Base-by-base conservation (phyloP, 2,888 invertebrate species). In the Andrena praecox region DNA sequence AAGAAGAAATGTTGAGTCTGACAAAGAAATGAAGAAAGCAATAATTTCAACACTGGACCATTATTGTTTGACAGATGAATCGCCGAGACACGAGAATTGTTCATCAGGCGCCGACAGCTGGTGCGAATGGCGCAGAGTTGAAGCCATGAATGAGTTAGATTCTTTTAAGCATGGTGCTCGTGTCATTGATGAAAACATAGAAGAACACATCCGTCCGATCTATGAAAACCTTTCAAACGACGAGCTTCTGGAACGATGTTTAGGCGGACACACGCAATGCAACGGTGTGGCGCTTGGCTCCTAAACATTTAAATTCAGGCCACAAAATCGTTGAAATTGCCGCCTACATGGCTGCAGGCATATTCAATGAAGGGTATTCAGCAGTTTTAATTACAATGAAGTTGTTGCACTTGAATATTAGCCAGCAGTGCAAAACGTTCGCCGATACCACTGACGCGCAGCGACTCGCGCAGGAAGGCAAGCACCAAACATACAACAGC, bases 231-330 rank as follows among this genome's bases (percentile, higher is more conserved):
- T 82, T 52, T 80, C 80, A n/a, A 35, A 20, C 42, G 42, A 69
- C 12, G 42, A 42, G 42, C 24, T 72, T 20, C 27, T 72, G 2
- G 1, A 85, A 73, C 64, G 90, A 72, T 92, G 90, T 87, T 80
- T 90, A 75, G 91, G 91, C 68, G 91, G 91, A 31, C 90, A 89
- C 75, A 91, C 87, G 5, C 27, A 92, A 92, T 77, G 84, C 89
- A 33, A 80, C 89, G 10, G 85, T 92, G 29, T 91, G 91, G 91
- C 88, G 87, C 72, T 85, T 90, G 70, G 56, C 87, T 71, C 88
- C 89, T 31, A 89, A 90, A 82, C 84, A 81, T 63, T 59, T 86
- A 24, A 52, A 86, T 75, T 80, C 50, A 33, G 82, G 83, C 7
- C 27, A 56, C 3, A 77, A 85, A 80, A 85, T 80, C 31, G 48